Base-by-base conservation (phyloP, 2,888 invertebrate genomes). In the Schizaphis graminum region DNA sequence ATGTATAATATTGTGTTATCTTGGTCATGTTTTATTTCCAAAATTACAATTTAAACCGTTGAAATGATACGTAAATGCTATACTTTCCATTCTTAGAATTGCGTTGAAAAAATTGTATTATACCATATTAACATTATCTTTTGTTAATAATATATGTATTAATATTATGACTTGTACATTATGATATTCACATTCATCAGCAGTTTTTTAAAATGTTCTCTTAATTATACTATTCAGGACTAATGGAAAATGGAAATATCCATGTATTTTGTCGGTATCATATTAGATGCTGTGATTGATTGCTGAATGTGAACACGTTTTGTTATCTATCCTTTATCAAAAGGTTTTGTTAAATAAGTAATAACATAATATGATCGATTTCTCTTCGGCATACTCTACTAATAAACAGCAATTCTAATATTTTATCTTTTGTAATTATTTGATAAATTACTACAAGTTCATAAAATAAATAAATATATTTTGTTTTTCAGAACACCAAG, bases 401-500 rank as follows among this genome's bases (percentile, higher is more conserved):
- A 21, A 35, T 35, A 24, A 8, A 77, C 7, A 3, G 7, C 35
- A 35, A 35, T 35, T 21, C 35, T 2, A 77, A 35, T 35, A 35
- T 16, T 84, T 56, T 56, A 47, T 86, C n/a, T 26, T n/a, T 49
- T 49, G 24, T 77, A 44, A 47, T 86, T 35, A 91, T 89, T 41
- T 44, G 35, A 21, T 35, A 8, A 77, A 77, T 35, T 35, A 26
- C 26, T 35, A 26, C 26, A 57, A 57, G 57, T 57, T 57, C 26
- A 57, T 57, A 57, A 77, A 35, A 53, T 86, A 57, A 47, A n/a
- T 26, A 44, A 94, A 93, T 94, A 0, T 86, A 53, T 95, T 95
- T 95, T 95, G 94, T 95, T 94, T 96, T 96, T 94, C 96, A 97
- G 97, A 95, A 97, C 97, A 95, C 96, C 97, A 95, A 97, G 97